These are phyloP conservation scores for Ahaetulla prasina DNA, from an alignment of 2,113 vertebrate genomes.

Conservation along the genomic window DNA sequence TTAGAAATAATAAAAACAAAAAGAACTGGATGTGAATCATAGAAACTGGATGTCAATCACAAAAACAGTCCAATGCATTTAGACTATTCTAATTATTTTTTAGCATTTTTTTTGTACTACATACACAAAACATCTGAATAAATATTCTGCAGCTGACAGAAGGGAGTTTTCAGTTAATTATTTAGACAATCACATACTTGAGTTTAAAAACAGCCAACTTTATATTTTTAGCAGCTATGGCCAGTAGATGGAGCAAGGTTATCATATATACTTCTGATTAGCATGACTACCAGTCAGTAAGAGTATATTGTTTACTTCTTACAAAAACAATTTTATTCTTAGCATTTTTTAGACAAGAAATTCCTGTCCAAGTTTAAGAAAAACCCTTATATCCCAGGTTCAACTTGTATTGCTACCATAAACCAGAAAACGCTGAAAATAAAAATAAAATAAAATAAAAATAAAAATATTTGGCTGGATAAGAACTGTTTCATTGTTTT, in stretches of 20 bases:
- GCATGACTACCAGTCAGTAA: fast-evolving
- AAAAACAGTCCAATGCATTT: background rate
- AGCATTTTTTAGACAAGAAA: background rate
- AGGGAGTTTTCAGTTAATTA: background rate
- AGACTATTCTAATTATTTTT: background rate
- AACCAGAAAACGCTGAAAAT: background rate
- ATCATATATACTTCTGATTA: fast-evolving
- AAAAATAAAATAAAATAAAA: fast-evolving
- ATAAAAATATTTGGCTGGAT: background rate
- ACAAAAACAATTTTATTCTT: constrained; percentile 2
- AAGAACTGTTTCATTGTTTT: background rate
- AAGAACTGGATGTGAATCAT: background rate
- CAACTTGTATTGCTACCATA: background rate
- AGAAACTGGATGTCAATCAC: background rate
- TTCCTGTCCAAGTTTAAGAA: background rate
- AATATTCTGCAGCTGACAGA: background rate
- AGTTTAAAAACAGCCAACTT: background rate
- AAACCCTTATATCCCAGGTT: background rate
- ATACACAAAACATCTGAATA: background rate
- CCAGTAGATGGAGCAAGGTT: constrained; percentile 6
- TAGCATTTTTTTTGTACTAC: background rate
- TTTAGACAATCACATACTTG: background rate
- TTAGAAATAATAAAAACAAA: constrained; percentile 8
- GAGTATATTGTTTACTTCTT: constrained; percentile 32
- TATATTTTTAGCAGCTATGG: fast-evolving